A percentile compares a stretch with the other conserved stretches of the same genome.
phyloP scores from a whole-genome alignment of 2,888 invertebrate species.

The Fragum sueziense region DNA sequence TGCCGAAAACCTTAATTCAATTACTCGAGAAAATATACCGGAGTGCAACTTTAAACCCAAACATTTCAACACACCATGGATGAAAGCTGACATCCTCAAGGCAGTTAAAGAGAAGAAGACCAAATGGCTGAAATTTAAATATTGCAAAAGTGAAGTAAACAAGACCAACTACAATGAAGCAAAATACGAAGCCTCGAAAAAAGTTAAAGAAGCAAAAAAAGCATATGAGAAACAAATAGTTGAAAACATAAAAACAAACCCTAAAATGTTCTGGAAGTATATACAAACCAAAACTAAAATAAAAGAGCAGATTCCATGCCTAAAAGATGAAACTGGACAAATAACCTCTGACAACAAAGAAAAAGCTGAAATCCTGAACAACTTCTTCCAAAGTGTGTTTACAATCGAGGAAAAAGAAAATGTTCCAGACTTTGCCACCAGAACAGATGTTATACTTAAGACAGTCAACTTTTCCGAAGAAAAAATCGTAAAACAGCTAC shows the following conservation, averaged over 20 bases:
- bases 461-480: not conserved
- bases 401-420: not conserved
- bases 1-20: not conserved
- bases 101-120: not conserved
- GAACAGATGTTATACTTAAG: not conserved
- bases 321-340: not conserved
- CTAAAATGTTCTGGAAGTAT: conserved; percentile 6
- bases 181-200: not conserved
- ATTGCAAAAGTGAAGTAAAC: not conserved
- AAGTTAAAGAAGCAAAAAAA: not conserved
- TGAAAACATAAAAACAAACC: not conserved
- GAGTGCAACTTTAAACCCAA: not conserved
- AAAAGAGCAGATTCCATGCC: not conserved
- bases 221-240: not conserved
- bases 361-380: conserved; percentile 10
- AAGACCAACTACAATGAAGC: not conserved
- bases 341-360: not conserved
- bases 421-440: not conserved
- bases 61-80: not conserved
- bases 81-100: conserved; percentile 3
- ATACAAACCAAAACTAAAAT: not conserved
- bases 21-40: conserved; percentile 4
- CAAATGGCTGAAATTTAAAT: not conserved
- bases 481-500: not conserved
- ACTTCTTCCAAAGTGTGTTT: not conserved